These are phyloP conservation scores for Dendropsophus ebraccatus DNA, from an alignment of 2,113 vertebrate genomes.

Conservation along the genomic window DNA sequence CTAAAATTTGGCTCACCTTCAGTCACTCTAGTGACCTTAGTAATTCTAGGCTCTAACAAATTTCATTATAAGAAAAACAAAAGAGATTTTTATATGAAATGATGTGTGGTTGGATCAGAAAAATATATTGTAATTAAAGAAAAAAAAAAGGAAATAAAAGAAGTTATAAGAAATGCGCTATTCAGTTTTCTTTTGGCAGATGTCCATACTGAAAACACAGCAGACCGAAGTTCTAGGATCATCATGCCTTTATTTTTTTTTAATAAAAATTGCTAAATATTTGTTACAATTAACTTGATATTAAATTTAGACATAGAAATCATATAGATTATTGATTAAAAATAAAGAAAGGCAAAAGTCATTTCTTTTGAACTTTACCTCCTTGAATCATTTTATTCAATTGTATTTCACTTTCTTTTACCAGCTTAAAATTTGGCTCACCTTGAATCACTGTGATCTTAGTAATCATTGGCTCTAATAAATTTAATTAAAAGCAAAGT, in stretches of 20 bases:
- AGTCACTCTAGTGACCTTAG: slow-evolving; percentile 76
- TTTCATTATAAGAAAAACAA: slow-evolving; percentile 39
- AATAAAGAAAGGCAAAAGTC: slow-evolving; percentile 22
- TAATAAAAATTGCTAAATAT: not conserved
- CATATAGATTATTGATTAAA: not conserved
- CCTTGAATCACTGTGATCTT: slow-evolving; percentile 78
- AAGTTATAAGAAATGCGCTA: not conserved
- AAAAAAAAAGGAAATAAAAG: not conserved
- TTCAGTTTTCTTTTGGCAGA: not conserved
- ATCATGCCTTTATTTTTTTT: not conserved
- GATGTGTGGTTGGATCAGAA: not conserved
- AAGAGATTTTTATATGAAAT: not conserved
- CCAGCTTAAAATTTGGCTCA: slow-evolving; percentile 70
- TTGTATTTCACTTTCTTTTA: slow-evolving; percentile 74
- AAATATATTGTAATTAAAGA: not conserved
- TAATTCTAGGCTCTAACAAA: slow-evolving; percentile 72
- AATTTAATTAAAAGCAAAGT: slow-evolving; percentile 48
- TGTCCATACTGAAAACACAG: not conserved
- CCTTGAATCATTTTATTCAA: slow-evolving; percentile 76
- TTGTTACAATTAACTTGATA: not conserved
- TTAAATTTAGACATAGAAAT: not conserved
- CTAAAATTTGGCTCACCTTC: slow-evolving; percentile 73
- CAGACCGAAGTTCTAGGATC: not conserved
- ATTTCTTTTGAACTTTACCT: slow-evolving; percentile 67
- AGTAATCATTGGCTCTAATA: slow-evolving; percentile 73